These are phyloP conservation scores for Poecilia picta DNA, from an alignment of 2,797 vertebrate genomes.

Conservation along the genomic window DNA sequence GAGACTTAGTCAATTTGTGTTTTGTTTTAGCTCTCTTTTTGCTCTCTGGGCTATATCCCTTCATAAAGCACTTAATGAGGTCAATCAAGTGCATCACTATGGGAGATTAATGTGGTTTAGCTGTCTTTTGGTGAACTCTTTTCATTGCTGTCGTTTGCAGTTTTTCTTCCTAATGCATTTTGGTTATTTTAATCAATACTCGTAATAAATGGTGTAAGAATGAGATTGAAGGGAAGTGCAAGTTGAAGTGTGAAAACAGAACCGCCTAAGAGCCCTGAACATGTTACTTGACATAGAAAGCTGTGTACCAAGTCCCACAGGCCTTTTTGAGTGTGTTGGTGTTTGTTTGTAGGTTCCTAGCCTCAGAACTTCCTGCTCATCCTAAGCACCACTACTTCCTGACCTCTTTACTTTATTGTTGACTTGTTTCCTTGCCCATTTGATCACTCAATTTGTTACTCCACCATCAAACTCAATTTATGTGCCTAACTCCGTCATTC, in stretches of 20 bases:
- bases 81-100: slow-evolving; percentile 33
- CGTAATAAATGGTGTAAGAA: slow-evolving; percentile 51
- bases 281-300: slow-evolving; percentile 46
- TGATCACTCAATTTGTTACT: slow-evolving; percentile 4
- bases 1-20: not conserved
- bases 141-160: slow-evolving; percentile 17
- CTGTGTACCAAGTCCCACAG: slow-evolving; percentile 44
- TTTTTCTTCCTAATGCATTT: slow-evolving; percentile 45
- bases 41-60: slow-evolving; percentile 27
- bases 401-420: slow-evolving; percentile 13
- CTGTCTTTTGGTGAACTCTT: slow-evolving; percentile 18
- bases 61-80: slow-evolving; percentile 30
- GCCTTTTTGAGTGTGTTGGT: slow-evolving; percentile 35
- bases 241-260: slow-evolving; percentile 24
- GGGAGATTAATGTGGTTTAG: slow-evolving; percentile 51
- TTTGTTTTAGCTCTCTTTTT: slow-evolving; percentile 4
- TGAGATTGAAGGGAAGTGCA: slow-evolving; percentile 22
- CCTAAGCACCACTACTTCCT: slow-evolving; percentile 14
- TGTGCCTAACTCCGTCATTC: slow-evolving; percentile 56
- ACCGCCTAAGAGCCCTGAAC: slow-evolving; percentile 46
- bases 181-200: slow-evolving; percentile 70
- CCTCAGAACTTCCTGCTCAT: slow-evolving; percentile 31
- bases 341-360: slow-evolving; percentile 37
- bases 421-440: not conserved
- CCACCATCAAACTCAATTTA: slow-evolving; percentile 63